phyloP scores from a whole-genome alignment of 2,113 vertebrate genomes.

The Odontophorus gujanensis region DNA sequence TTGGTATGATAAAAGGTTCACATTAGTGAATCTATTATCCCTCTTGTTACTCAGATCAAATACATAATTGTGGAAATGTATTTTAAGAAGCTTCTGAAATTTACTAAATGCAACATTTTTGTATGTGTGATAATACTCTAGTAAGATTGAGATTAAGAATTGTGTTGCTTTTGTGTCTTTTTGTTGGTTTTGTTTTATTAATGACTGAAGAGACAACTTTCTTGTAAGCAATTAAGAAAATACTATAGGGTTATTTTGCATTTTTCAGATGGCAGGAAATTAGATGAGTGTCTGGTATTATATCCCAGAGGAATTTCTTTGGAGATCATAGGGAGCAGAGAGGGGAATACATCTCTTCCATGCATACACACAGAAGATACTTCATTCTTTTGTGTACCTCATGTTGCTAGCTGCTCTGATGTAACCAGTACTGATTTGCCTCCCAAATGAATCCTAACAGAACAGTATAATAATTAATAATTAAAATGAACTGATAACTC shows the following conservation, averaged over 20 bases:
- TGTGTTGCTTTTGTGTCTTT: not conserved
- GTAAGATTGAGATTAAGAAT: not conserved
- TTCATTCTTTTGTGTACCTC: not conserved
- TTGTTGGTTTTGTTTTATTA: not conserved
- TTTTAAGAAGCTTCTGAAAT: slow-evolving; percentile 11
- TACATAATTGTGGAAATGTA: not conserved
- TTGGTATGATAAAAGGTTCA: not conserved
- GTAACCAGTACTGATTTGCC: not conserved
- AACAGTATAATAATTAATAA: not conserved
- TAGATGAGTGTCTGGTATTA: not conserved
- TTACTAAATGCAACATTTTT: not conserved
- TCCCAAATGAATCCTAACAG: not conserved
- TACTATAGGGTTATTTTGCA: not conserved
- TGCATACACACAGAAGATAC: not conserved
- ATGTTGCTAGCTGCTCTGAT: not conserved
- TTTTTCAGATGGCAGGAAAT: not conserved
- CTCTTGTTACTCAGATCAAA: not conserved
- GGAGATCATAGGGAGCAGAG: not conserved
- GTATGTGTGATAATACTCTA: not conserved
- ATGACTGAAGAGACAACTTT: not conserved
- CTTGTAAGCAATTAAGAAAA: not conserved
- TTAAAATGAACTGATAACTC: not conserved
- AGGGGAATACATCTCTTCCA: not conserved
- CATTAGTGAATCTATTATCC: not conserved
- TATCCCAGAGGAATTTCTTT: not conserved